Conservation (phyloP, 2,113 vertebrate genomes). For the Eidolon helvum region DNA sequence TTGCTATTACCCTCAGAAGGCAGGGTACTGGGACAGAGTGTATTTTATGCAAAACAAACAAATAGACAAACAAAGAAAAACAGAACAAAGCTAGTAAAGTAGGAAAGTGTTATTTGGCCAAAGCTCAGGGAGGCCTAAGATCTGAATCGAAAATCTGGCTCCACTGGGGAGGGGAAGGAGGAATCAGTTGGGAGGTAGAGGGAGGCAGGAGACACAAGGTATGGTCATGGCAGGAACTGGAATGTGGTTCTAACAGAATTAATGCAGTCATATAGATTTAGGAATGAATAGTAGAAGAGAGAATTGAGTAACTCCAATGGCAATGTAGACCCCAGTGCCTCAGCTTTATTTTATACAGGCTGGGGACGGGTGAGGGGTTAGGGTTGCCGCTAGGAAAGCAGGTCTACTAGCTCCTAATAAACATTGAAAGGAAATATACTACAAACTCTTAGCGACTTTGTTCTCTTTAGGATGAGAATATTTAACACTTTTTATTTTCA, state of each 20-base stretch:
- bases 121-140: not conserved
- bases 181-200: fast-evolving
- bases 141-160: not conserved
- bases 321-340: not conserved
- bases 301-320: not conserved
- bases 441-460: not conserved
- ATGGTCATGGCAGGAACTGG: not conserved
- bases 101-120: not conserved
- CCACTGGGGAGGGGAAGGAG: fast-evolving
- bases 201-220: not conserved
- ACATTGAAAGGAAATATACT: not conserved
- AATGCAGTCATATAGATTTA: not conserved
- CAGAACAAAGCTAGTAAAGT: not conserved
- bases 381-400: not conserved
- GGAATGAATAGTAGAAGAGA: not conserved
- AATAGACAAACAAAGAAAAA: too few species aligned
- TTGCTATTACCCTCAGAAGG: not conserved
- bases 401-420: not conserved
- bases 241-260: not conserved
- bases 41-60: not conserved
- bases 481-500: not conserved
- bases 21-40: not conserved
- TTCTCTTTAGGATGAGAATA: not conserved
- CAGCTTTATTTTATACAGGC: not conserved
- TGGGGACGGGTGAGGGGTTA: not conserved